Base-by-base conservation (phyloP, 2,888 invertebrate genomes). In the Stenichneumon culpator region DNA sequence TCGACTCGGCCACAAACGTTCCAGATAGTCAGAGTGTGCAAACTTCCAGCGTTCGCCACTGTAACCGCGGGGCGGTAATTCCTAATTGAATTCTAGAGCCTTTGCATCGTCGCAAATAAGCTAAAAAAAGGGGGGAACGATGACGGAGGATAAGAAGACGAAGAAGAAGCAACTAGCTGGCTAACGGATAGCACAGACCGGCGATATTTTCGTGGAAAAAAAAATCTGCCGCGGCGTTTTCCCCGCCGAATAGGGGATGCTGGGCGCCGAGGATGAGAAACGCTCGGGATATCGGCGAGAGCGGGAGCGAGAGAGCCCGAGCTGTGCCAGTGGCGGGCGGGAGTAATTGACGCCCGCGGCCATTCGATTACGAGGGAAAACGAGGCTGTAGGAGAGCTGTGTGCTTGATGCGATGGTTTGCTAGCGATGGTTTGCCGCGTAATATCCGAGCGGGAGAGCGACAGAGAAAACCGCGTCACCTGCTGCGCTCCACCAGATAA, bases 271-370 rank as follows among this genome's bases (percentile, higher is more conserved):
- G 67, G 70, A 52, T 69, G 74, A 67, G 47, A 67, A 73, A 67
- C 28, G 22, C n/a, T 36, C n/a, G 52, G 50, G 50, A 39, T 22
- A 54, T 16, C 14, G 67, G 57, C 60, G 81, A 65, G 25, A 32
- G 73, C 9, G 16, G 44, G 19, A 60, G 73, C 39, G 44, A 39
- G 44, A 63, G 75, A 74, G 74, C 65, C 39, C 69, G 79, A 57
- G 85, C 72, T 79, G 82, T 82, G 85, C 79, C 85, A 67, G 72
- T 80, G 85, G 79, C 85, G 82, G 63, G 67, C 79, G 82, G 70
- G 67, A 60, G 85, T 85, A 85, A 85, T 85, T 85, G 85, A 85
- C 85, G 85, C 85, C 68, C 77, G 85, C 85, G 85, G 85, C 82
- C 85, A 82, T 85, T 85, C 82, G 85, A 85, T 85, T 85, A 85